Conservation (phyloP, 1,140 invertebrate species). For the Lepidurus packardi region DNA sequence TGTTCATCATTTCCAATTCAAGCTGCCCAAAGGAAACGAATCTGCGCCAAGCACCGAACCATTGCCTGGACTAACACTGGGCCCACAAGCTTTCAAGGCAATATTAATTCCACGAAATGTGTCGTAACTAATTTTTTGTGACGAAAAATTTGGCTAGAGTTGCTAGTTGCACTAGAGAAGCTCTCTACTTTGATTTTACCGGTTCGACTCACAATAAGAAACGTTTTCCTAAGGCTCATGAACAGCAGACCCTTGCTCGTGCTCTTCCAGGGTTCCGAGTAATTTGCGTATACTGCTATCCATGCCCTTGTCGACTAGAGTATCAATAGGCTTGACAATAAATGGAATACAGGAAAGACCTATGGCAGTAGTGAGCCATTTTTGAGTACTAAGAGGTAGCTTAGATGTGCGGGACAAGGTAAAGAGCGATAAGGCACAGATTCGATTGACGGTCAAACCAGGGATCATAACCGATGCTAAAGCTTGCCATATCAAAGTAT, state of each 20-base stretch:
- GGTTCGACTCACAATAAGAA: not conserved
- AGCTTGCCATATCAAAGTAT: conserved; percentile 87
- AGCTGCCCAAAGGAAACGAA: not conserved
- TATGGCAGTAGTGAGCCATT: conserved; percentile 65
- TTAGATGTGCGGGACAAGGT: conserved; percentile 50
- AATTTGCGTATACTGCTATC: conserved; percentile 56
- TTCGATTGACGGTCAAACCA: conserved; percentile 84
- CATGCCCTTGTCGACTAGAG: conserved; percentile 69
- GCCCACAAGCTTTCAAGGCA: conserved; percentile 3
- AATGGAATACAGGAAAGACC: conserved; percentile 81
- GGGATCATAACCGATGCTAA: conserved; percentile 87
- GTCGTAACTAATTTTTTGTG: not conserved
- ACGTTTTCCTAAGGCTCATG: not conserved
- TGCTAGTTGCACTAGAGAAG: not conserved
- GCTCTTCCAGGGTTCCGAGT: conserved; percentile 33
- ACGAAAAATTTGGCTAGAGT: not conserved
- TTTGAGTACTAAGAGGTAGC: conserved; percentile 50
- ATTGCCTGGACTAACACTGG: not conserved
- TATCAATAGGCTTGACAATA: conserved; percentile 88
- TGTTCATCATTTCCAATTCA: conserved; percentile 22
- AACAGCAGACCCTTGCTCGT: not conserved
- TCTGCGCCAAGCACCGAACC: not conserved
- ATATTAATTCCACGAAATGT: not conserved
- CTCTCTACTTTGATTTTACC: no score
- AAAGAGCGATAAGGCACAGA: conserved; percentile 60